A percentile compares a stretch with the other conserved stretches of the same genome.
Evolutionary conservation across 1,140 invertebrate species (phyloP).

Genomic region (Ruditapes philippinarum): DNA sequence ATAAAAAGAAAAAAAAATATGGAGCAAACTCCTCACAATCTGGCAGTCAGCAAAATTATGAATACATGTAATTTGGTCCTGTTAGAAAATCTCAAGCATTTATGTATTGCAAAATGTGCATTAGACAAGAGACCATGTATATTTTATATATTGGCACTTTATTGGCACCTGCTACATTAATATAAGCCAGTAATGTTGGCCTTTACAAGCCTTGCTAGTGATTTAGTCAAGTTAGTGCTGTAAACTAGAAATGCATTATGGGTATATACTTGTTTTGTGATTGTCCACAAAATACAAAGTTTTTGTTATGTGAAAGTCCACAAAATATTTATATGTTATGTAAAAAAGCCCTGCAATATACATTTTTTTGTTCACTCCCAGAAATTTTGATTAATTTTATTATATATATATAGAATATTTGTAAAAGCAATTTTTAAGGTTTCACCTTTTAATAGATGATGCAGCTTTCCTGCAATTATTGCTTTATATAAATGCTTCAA

Average conservation of each 20-base stretch:
- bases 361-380: no score
- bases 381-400: neutral
- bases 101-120: slow-evolving; percentile 62
- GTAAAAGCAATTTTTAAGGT: neutral
- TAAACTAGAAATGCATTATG: slow-evolving; percentile 14
- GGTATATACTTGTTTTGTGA: neutral
- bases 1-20: no score
- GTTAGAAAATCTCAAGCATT: slow-evolving; percentile 58
- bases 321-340: no score
- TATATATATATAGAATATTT: neutral
- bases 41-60: neutral
- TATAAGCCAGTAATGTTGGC: neutral
- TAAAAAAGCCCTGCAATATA: no score
- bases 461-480: slow-evolving; percentile 36
- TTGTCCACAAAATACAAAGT: neutral
- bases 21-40: neutral
- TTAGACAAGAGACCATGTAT: no score
- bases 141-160: no score
- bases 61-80: neutral
- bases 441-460: neutral
- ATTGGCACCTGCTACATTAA: slow-evolving; percentile 22
- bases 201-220: neutral
- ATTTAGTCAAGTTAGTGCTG: neutral
- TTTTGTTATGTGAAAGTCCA: no score
- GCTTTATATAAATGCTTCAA: slow-evolving; percentile 59